A percentile compares a stretch with the other conserved stretches of the same genome.
Conservation (phyloP, 2,888 invertebrate species). For the Atethmia centrago region DNA sequence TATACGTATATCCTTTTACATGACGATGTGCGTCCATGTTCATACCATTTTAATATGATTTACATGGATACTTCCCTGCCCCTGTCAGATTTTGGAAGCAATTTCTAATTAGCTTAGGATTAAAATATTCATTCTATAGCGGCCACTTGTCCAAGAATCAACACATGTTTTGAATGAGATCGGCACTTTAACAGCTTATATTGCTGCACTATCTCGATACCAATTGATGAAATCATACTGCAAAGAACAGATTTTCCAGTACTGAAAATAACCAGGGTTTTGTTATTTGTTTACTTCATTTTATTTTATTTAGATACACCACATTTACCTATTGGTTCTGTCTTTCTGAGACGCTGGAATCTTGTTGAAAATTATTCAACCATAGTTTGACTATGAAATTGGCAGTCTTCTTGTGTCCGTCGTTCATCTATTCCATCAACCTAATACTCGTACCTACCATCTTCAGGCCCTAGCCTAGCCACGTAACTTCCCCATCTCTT, state of each 20-base stretch:
- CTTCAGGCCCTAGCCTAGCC: neutral
- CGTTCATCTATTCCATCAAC: neutral
- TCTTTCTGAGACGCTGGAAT: neutral
- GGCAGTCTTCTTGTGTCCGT: neutral
- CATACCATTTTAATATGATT: constrained; percentile 41
- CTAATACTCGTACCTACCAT: neutral
- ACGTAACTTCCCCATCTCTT: neutral
- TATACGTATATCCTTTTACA: constrained; percentile 35
- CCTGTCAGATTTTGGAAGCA: neutral
- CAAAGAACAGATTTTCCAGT: neutral
- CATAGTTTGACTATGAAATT: neutral
- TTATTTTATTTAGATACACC: neutral
- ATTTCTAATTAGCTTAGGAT: neutral
- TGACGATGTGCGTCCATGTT: constrained; percentile 19
- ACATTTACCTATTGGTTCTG: neutral
- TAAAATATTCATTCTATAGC: neutral
- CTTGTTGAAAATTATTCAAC: neutral
- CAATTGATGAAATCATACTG: neutral
- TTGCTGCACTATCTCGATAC: neutral
- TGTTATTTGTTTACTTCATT: neutral
- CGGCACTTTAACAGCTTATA: neutral
- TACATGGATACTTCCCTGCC: neutral
- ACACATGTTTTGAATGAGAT: neutral
- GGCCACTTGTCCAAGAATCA: neutral
- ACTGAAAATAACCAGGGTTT: neutral